Percentiles rank a stretch among this genome's conserved stretches.
Conservation (phyloP, 2,888 invertebrate species). For the Morpho deidamia region DNA sequence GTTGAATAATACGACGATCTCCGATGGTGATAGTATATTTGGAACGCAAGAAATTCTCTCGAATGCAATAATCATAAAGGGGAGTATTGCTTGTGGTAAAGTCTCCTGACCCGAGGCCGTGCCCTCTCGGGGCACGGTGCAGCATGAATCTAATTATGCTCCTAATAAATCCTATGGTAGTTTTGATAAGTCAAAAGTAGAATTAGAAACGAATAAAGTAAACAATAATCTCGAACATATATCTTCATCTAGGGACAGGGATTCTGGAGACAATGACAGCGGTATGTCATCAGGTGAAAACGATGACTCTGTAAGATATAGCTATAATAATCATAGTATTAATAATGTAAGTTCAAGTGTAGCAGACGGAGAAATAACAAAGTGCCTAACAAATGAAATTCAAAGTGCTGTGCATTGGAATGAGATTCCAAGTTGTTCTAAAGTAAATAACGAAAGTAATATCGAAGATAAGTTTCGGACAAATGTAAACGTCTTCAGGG, state of each 20-base stretch:
- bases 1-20: slow-evolving; percentile 49
- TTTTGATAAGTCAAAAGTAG: slow-evolving; percentile 54
- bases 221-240: slow-evolving; percentile 15
- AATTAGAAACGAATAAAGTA: slow-evolving; percentile 27
- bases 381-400: slow-evolving; percentile 69
- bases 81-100: slow-evolving; percentile 44
- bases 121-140: slow-evolving; percentile 59
- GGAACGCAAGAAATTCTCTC: slow-evolving; percentile 52
- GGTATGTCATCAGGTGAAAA: slow-evolving; percentile 73
- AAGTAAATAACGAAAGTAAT: slow-evolving; percentile 52
- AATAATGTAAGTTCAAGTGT: slow-evolving; percentile 41
- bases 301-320: slow-evolving; percentile 56
- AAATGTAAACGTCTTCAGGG: slow-evolving; percentile 22
- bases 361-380: slow-evolving; percentile 45
- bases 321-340: slow-evolving; percentile 35
- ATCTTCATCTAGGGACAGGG: slow-evolving; percentile 14
- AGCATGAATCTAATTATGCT: slow-evolving; percentile 28
- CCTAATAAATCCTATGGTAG: slow-evolving; percentile 55
- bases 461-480: slow-evolving; percentile 34
- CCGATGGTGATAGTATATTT: slow-evolving; percentile 55
- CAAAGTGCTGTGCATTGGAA: slow-evolving; percentile 56
- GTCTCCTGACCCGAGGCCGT: slow-evolving; percentile 71
- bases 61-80: slow-evolving; percentile 59
- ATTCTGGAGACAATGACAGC: slow-evolving; percentile 42
- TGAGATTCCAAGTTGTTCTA: slow-evolving; percentile 72